Evolutionary conservation across 2,113 vertebrate species (phyloP), one percentile per base, ranked within the genome.

Genomic region (Eclectus roratus): DNA sequence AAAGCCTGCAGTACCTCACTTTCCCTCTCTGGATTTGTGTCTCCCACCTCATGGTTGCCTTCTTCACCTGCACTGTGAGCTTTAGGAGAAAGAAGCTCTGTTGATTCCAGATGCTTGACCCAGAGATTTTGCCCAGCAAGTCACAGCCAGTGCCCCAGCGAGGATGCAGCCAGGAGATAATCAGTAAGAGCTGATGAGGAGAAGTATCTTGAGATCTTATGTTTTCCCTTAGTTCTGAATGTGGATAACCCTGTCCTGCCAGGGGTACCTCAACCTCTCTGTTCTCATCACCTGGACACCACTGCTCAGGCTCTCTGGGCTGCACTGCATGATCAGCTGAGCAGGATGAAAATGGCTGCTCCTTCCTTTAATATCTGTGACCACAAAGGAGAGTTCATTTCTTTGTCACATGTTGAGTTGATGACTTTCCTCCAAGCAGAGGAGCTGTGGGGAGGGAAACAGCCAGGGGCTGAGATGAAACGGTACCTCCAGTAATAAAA

Each of bases 401-500:
- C 65, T 95, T 84, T 84, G 50, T 88, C 46, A 60, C 74, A 43
- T 85, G 69, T 39, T 80, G 61, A 88, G 65, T 71, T 8, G 8
- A 92, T 90, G 88, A 93, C 56, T 95, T 91, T 94, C 15, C 35
- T 78, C 64, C 60, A 77, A 78, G 60, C 64, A 80, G 88, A 94
- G 72, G 64, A 88, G 64, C 20, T 91, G 72, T 37, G 61, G 65
- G 64, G 85, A 96, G 69, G 52, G 61, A 83, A 95, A 71, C 53
- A 95, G 85, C 73, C 49, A 77, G 90, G 44, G 80, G 44, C 61
- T 91, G 80, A 96, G 72, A 94, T 92, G 71, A 95, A 96, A 91
- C 0, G 19, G 52, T 65, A 87, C 65, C 80, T 93, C 78, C 76
- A 93, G 47, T 33, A 86, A 82, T 72, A 65, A 92, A 91, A 81